Evolutionary conservation across 2,113 vertebrate species (phyloP).

Genomic region (Regulus satrapa): DNA sequence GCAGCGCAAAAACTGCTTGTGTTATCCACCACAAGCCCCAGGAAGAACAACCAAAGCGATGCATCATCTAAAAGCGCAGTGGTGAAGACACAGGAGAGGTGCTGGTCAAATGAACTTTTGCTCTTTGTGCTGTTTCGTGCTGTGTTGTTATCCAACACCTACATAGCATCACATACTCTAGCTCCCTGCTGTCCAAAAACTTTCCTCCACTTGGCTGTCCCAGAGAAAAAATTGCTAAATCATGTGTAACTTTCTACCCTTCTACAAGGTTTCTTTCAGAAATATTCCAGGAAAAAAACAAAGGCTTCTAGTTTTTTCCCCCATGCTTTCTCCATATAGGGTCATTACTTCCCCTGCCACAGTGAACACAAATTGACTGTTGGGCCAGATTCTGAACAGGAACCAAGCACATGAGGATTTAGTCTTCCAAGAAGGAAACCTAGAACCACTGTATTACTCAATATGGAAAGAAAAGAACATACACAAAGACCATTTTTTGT

Average conservation of each 20-base stretch:
- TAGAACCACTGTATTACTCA: background rate
- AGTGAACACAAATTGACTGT: background rate
- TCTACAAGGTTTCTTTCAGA: background rate
- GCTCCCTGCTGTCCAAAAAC: background rate
- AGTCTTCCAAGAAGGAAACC: background rate
- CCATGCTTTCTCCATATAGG: background rate
- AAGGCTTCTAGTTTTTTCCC: accelerated
- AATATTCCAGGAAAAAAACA: background rate
- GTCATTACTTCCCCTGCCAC: accelerated
- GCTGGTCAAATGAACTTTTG: background rate
- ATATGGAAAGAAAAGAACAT: background rate
- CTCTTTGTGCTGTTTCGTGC: background rate
- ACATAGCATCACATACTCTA: background rate
- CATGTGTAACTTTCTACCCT: background rate
- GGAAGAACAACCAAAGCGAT: background rate
- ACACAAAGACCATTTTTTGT: background rate
- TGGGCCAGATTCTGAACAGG: background rate
- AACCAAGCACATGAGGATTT: background rate
- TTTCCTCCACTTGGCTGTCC: background rate
- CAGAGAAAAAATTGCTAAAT: background rate
- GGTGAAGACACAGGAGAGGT: background rate
- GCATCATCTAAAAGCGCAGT: background rate
- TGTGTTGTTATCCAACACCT: background rate
- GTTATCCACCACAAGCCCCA: background rate
- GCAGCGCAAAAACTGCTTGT: background rate